Base-by-base conservation (phyloP, 2,888 invertebrate genomes). In the Girardia tigrina region DNA sequence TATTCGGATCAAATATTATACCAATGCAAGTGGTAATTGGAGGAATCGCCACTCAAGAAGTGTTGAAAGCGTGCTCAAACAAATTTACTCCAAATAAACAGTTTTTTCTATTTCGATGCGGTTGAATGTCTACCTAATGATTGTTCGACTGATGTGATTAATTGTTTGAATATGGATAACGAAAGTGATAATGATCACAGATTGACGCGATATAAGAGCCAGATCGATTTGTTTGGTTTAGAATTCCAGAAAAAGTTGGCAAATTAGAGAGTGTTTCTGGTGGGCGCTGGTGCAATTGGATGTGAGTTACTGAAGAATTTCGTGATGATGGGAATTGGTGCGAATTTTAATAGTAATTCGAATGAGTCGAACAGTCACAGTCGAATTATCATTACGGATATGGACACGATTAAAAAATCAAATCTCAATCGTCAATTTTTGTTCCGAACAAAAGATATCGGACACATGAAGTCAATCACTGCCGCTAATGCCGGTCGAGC, bases 301-400 rank as follows among this genome's bases (percentile, higher is more conserved):
- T 99, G 98, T 86, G 98, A 98, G 86, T 87, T 98, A 80, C 86
- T 98, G 78, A 98, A 99, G 86, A 97, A 97, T 86, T 94, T 95
- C 85, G 93, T 95, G 0, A 92, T 99, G 94, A 89, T 98, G 85
- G 98, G 98, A n/a, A 87, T 98, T 23, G 93, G 91, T 8, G 83
- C 83, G 1, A 78, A 79, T 8, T 26, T 73, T 1, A n/a, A n/a
- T n/a, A n/a, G n/a, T n/a, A n/a, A n/a, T n/a, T n/a, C n/a, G n/a
- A n/a, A n/a, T n/a, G n/a, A 79, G 80, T 83, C 83, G 4, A 27
- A 28, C 20, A 29, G 26, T 28, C 28, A 20, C n/a, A 56, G 73
- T 6, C 36, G 26, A 8, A 8, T 73, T 26, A 6, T 8, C n/a
- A 81, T 83, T n/a, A 85, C 84, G 29, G 85, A 85, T 77, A 81